Evolutionary conservation across 2,113 vertebrate genomes (phyloP).

Genomic region (Cercopithecus mona): DNA sequence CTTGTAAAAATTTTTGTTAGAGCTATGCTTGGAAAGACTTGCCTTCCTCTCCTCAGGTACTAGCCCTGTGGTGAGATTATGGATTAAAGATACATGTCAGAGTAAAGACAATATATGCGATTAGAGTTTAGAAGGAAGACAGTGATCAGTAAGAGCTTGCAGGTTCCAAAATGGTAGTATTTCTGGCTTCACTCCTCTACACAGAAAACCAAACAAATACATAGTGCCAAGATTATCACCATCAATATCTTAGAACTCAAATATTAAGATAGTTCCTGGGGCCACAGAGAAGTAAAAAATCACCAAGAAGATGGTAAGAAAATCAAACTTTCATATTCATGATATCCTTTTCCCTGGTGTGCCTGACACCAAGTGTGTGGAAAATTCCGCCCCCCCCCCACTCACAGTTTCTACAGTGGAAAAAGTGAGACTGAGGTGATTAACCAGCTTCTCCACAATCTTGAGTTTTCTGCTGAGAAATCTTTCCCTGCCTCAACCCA

Average conservation of each 20-base stretch:
- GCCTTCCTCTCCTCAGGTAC: neutral
- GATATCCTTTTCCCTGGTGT: neutral
- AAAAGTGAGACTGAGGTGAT: neutral
- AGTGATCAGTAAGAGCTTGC: neutral
- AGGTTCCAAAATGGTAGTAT: neutral
- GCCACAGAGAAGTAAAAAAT: neutral
- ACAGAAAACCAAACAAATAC: neutral
- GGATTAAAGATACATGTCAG: neutral
- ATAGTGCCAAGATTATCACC: neutral
- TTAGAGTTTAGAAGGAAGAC: slow-evolving; percentile 31
- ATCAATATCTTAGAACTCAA: neutral
- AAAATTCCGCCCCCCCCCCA: neutral
- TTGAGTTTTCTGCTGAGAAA: neutral
- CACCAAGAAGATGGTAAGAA: neutral
- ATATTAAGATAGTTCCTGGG: neutral
- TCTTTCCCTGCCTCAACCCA: neutral
- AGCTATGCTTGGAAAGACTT: slow-evolving; percentile 3
- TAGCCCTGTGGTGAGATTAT: neutral
- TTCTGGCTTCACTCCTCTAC: neutral
- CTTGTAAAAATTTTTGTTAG: neutral
- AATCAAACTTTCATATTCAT: neutral
- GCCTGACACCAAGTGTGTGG: neutral
- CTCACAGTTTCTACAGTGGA: neutral
- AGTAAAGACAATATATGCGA: neutral
- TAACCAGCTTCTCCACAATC: neutral